Percentiles rank a stretch among this genome's conserved stretches.
phyloP scores from a whole-genome alignment of 2,797 vertebrate species.

The Masticophis lateralis region DNA sequence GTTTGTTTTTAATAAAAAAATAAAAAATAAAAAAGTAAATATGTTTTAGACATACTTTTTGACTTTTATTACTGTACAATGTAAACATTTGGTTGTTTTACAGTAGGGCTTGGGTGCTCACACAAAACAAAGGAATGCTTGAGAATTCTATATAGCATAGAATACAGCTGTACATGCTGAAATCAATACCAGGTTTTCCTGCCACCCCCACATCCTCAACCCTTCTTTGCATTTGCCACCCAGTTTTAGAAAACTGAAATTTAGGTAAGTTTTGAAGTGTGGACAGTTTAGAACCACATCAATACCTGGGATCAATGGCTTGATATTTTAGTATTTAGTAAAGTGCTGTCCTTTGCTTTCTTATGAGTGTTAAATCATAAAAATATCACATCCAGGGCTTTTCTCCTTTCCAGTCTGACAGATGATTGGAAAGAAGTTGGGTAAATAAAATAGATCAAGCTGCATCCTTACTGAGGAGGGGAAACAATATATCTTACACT shows the following conservation, averaged over 20 bases:
- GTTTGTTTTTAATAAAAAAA: too few relatives aligned
- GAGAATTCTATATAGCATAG: background rate
- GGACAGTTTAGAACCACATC: background rate
- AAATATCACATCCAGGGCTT: background rate
- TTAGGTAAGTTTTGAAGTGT: background rate
- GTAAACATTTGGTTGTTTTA: too few relatives aligned
- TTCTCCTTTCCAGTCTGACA: background rate
- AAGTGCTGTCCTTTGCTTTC: background rate
- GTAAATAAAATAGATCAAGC: too few relatives aligned
- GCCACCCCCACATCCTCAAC: background rate
- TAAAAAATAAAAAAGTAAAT: background rate
- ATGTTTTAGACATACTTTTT: background rate
- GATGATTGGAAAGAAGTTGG: too few relatives aligned
- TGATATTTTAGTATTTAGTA: background rate
- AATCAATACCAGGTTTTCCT: background rate
- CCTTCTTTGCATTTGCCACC: background rate
- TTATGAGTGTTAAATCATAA: background rate
- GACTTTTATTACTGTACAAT: too few relatives aligned
- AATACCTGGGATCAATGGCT: background rate
- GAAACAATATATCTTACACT: background rate
- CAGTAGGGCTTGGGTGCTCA: too few relatives aligned
- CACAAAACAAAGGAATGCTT: background rate
- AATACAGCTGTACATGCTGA: background rate
- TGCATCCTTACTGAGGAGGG: background rate
- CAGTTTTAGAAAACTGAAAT: background rate